phyloP scores from a whole-genome alignment of 1,140 invertebrate genomes.

The Drosophila neocordata region DNA sequence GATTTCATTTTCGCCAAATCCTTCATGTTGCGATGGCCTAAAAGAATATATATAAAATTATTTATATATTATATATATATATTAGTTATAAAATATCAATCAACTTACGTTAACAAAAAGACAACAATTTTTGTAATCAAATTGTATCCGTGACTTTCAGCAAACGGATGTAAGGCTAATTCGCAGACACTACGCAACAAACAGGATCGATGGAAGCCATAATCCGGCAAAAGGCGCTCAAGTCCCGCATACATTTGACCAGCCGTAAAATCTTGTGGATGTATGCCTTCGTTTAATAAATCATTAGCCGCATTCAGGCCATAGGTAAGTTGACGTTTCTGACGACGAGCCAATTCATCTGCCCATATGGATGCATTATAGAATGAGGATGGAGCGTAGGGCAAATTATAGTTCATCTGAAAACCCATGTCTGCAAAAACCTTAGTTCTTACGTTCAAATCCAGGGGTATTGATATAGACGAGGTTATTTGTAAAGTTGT shows the following conservation, averaged over 20 bases:
- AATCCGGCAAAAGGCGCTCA: conserved; percentile 52
- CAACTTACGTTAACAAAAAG: conserved; percentile 76
- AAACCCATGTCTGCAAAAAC: conserved; percentile 71
- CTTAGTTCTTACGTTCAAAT: conserved; percentile 52
- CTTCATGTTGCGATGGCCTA: conserved; percentile 77
- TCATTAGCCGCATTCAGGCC: background rate
- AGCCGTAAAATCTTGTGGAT: conserved; percentile 71
- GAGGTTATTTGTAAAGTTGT: conserved; percentile 58
- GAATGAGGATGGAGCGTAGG: conserved; percentile 48
- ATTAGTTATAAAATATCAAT: background rate
- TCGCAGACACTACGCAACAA: conserved; percentile 74
- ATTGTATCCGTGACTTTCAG: conserved; percentile 52
- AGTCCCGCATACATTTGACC: conserved; percentile 68
- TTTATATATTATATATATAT: too few species aligned
- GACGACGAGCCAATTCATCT: conserved; percentile 43
- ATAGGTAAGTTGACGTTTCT: conserved; percentile 38
- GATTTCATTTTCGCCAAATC: conserved; percentile 56
- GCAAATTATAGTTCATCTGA: conserved; percentile 76
- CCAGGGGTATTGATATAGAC: conserved; percentile 58
- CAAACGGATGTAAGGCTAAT: conserved; percentile 72
- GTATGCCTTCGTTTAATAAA: conserved; percentile 25
- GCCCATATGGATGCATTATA: conserved; percentile 68
- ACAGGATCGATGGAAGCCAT: conserved; percentile 71
- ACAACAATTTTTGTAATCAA: conserved; percentile 61
- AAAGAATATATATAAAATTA: too few species aligned